Evolutionary conservation across 1,140 invertebrate species (phyloP).

Genomic region (Mizuhopecten yessoensis): DNA sequence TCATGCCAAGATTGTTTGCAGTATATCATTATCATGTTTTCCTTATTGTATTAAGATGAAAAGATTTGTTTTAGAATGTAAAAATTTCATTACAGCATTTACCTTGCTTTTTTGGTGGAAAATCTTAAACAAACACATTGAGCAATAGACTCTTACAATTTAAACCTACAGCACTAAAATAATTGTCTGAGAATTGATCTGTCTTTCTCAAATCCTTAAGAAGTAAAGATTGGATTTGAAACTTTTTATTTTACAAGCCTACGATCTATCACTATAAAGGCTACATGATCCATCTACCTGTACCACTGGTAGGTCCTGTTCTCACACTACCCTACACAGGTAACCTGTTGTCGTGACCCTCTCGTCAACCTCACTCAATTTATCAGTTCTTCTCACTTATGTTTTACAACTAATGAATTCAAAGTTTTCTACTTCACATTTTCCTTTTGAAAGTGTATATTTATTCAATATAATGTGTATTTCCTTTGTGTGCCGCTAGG

Average conservation of each 20-base stretch:
- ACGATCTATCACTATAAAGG: constrained; percentile 34
- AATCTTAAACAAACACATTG: neutral
- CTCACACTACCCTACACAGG: neutral
- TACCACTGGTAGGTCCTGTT: neutral
- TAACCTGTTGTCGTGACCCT: neutral
- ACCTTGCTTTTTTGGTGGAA: neutral
- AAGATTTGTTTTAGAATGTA: too few relatives aligned
- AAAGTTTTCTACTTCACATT: too few relatives aligned
- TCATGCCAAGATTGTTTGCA: too few relatives aligned
- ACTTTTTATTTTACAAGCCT: constrained; percentile 17
- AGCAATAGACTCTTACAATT: neutral
- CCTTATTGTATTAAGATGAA: too few relatives aligned
- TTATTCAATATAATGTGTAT: neutral
- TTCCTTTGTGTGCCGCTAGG: neutral
- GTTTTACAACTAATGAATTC: too few relatives aligned
- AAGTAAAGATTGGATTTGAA: neutral
- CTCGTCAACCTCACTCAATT: neutral
- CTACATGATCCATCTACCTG: constrained; percentile 37
- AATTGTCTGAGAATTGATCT: neutral
- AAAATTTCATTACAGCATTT: too few relatives aligned
- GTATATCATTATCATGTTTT: too few relatives aligned
- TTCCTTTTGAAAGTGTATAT: neutral
- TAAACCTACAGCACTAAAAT: neutral
- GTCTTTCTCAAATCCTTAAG: neutral
- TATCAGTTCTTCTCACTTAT: neutral